Base-by-base conservation (phyloP, 2,797 vertebrate species). In the Lates japonicus region DNA sequence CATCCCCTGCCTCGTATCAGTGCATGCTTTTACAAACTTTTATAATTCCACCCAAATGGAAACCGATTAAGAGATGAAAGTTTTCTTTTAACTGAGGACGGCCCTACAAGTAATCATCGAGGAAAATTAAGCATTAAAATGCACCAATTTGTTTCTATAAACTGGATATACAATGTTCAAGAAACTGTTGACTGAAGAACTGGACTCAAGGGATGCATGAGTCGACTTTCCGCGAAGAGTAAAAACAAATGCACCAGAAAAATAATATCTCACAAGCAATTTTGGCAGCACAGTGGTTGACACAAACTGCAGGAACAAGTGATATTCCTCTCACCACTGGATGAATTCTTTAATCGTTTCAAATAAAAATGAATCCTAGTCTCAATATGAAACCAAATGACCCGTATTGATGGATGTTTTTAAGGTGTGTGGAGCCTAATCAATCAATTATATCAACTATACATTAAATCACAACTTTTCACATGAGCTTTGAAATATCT, bases 151-250 rank as follows among this genome's bases (percentile, higher is more conserved):
- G 13, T 59, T 61, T 52, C 66, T 19, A 5, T 19, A 22, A 11
- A 17, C 46, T 51, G n/a, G 25, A 25, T 52, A 4, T 11, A 42
- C 22, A 25, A 0, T 0, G 29, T 35, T 51, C 0, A 54, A 33
- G 25, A 76, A 73, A 63, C n/a, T 42, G 57, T 57, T 58, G 49
- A 67, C 14, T 41, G 46, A 7, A 48, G 31, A 35, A 22, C 22
- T 44, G 13, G 37, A 29, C 39, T n/a, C 16, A 8, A 41, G 48
- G n/a, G 22, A 4, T 4, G 20, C 3, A 3, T 0, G 19, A 31
- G 19, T 20, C n/a, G 4, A 55, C 54, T 41, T 52, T 31, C 37
- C 1, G 70, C 52, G n/a, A 8, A 25, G 19, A 70, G 13, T 7
- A n/a, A n/a, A 44, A 31, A 25, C 12, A 14, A 16, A n/a, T n/a